phyloP scores from a whole-genome alignment of 2,113 vertebrate species.

The Sylvilagus bachmani region DNA sequence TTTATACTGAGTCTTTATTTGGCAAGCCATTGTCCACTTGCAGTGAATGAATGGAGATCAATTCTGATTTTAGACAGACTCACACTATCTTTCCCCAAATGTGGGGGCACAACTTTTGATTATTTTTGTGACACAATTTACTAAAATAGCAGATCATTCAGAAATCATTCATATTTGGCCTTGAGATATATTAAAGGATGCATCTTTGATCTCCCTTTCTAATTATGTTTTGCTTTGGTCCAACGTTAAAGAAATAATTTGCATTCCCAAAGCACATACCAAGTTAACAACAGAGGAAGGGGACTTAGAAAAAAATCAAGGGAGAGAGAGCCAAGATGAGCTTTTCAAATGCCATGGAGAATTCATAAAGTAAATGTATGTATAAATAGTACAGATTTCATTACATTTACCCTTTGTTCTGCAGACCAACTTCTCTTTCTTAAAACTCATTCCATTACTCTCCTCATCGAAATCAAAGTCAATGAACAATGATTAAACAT shows the following conservation, averaged over 20 bases:
- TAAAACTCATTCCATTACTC: constrained; percentile 23
- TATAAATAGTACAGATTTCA: constrained; percentile 63
- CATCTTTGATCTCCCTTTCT: constrained; percentile 81
- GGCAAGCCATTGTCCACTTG: neutral
- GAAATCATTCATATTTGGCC: constrained; percentile 80
- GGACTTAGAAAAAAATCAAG: constrained; percentile 52
- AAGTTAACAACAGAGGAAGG: constrained; percentile 70
- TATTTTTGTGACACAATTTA: constrained; percentile 67
- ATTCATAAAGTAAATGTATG: constrained; percentile 59
- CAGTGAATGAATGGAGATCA: constrained; percentile 28
- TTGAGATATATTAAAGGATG: constrained; percentile 78
- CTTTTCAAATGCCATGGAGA: constrained; percentile 67
- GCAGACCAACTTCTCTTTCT: neutral
- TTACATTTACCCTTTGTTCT: constrained; percentile 70
- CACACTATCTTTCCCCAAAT: constrained; percentile 39
- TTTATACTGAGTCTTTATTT: constrained; percentile 33
- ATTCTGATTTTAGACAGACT: constrained; percentile 40
- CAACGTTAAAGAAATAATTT: constrained; percentile 79
- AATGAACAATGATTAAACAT: constrained; percentile 31
- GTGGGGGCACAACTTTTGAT: constrained; percentile 68
- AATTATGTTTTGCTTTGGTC: constrained; percentile 82
- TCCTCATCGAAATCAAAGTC: constrained; percentile 43
- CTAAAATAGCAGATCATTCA: constrained; percentile 73
- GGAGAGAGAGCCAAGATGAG: constrained; percentile 31
- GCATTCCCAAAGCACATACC: constrained; percentile 75